Percentiles rank a stretch among this genome's conserved stretches.
Evolutionary conservation across 2,113 vertebrate species (phyloP).

Genomic region (Peromyscus maniculatus): DNA sequence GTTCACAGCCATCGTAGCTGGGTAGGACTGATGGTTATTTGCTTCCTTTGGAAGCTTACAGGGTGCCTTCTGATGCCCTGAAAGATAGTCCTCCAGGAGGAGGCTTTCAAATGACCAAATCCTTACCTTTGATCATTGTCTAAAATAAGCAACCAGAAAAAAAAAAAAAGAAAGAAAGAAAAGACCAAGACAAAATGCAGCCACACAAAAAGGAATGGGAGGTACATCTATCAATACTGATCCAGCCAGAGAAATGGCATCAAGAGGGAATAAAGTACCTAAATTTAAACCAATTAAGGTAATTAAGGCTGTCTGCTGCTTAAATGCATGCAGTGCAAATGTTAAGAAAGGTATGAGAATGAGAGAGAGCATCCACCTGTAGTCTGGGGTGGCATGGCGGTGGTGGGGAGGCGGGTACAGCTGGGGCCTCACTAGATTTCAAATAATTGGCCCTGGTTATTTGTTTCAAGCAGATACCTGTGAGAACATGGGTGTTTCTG

Average conservation of each 20-base stretch:
- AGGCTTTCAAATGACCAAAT: not conserved
- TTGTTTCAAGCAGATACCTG: not conserved
- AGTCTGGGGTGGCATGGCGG: not conserved
- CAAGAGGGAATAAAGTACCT: not conserved
- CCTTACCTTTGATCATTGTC: not conserved
- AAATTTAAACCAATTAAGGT: not conserved
- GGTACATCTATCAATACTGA: too few species aligned
- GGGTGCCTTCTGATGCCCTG: not conserved
- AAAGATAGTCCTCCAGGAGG: not conserved
- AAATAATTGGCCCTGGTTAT: not conserved
- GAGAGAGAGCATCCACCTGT: not conserved
- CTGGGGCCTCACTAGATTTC: not conserved
- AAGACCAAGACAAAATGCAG: not conserved
- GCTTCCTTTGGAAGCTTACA: not conserved
- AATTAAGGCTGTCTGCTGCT: not conserved
- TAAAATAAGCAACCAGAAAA: not conserved
- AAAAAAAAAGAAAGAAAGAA: not conserved
- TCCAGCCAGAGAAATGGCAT: not conserved
- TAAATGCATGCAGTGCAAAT: rapidly evolving
- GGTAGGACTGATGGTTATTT: not conserved
- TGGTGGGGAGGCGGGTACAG: not conserved
- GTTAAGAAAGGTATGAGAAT: not conserved
- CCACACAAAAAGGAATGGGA: not conserved
- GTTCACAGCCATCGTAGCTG: not conserved
- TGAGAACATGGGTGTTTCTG: not conserved